A percentile compares a stretch with the other conserved stretches of the same genome.
Evolutionary conservation across 2,888 invertebrate species (phyloP).

Genomic region (Chorisops tibialis): DNA sequence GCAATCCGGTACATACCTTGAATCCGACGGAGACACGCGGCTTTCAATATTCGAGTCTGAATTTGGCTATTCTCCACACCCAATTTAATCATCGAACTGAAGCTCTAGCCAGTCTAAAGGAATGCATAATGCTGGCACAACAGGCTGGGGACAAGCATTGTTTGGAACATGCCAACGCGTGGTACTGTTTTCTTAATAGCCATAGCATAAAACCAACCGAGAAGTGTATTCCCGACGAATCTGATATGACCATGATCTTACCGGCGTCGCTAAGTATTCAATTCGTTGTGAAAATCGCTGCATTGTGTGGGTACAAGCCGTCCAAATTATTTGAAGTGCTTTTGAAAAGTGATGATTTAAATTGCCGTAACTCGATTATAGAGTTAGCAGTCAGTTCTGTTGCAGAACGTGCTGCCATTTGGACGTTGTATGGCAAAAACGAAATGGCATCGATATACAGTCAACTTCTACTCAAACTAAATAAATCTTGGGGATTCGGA

Average conservation of each 20-base stretch:
- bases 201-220: conserved; percentile 63
- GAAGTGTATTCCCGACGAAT: conserved; percentile 65
- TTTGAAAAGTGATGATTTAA: conserved; percentile 79
- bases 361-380: conserved; percentile 78
- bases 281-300: conserved; percentile 73
- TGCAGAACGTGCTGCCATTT: conserved; percentile 78
- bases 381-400: conserved; percentile 78
- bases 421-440: conserved; percentile 84
- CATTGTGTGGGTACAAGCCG: conserved; percentile 51
- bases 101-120: conserved; percentile 76
- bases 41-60: conserved; percentile 85
- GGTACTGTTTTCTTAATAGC: conserved; percentile 63
- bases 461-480: conserved; percentile 73
- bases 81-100: conserved; percentile 72
- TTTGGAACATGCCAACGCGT: conserved; percentile 79
- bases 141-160: conserved; percentile 83
- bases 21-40: conserved; percentile 56
- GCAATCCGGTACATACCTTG: conserved; percentile 54
- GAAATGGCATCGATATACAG: conserved; percentile 79
- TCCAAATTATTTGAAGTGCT: conserved; percentile 63
- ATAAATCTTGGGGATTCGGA: conserved; percentile 57
- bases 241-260: conserved; percentile 66
- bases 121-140: conserved; percentile 83
- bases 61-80: conserved; percentile 82
- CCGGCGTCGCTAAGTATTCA: conserved; percentile 71